These are phyloP conservation scores for Toxonevra muliebris DNA, from an alignment of 2,888 invertebrate species.

Conservation along the genomic window DNA sequence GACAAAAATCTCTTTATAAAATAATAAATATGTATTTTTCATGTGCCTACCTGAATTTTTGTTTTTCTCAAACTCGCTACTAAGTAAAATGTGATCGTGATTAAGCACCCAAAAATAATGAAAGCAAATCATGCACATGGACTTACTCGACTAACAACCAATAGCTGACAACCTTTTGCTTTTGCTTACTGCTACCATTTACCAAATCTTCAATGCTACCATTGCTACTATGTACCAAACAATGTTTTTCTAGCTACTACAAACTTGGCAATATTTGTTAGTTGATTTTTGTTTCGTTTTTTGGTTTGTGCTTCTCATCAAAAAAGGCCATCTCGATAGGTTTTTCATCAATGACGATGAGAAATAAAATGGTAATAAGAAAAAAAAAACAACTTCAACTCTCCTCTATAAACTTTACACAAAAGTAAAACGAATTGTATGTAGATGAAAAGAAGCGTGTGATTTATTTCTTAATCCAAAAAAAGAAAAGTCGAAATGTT, in stretches of 20 bases:
- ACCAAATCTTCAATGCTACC: constrained; percentile 24
- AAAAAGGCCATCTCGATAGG: not conserved
- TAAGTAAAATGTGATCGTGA: constrained; percentile 35
- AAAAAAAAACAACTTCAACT: constrained; percentile 11
- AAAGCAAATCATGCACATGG: constrained; percentile 51
- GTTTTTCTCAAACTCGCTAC: too few relatives aligned
- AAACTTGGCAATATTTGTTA: too few relatives aligned
- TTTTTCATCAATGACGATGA: constrained; percentile 11
- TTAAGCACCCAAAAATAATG: constrained; percentile 54
- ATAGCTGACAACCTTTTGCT: too few relatives aligned
- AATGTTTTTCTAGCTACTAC: constrained; percentile 7
- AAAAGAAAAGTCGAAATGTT: constrained; percentile 3
- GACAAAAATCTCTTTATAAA: too few relatives aligned
- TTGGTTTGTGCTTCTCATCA: constrained; percentile 12
- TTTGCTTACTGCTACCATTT: not conserved
- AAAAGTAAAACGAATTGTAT: not conserved
- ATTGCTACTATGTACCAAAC: constrained; percentile 24
- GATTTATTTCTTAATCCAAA: constrained; percentile 5
- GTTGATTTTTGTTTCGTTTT: constrained; percentile 17
- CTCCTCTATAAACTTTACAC: not conserved
- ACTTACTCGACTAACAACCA: too few relatives aligned
- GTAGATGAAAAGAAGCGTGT: not conserved
- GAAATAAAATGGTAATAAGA: constrained; percentile 20
- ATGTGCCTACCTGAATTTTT: too few relatives aligned
- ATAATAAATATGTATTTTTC: too few relatives aligned